Evolutionary conservation across 2,888 invertebrate genomes (phyloP).

Genomic region (Cephalotes varians): DNA sequence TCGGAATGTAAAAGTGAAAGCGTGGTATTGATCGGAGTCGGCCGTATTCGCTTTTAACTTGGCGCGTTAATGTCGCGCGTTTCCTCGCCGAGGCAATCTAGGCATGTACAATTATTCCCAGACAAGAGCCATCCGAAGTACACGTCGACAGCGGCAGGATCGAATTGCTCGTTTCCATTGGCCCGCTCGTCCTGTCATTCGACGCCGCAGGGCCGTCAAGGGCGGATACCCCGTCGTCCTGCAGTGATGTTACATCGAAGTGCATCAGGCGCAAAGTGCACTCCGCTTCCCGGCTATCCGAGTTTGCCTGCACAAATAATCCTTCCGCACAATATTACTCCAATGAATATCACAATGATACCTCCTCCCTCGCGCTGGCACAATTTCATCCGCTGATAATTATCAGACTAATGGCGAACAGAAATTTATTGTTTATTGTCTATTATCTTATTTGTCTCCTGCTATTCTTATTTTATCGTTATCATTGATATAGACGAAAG

Average conservation of each 20-base stretch:
- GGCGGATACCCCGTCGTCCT: conserved; percentile 41
- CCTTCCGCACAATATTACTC: conserved; percentile 21
- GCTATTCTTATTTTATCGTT: neutral
- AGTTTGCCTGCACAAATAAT: conserved; percentile 61
- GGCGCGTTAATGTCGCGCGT: conserved; percentile 24
- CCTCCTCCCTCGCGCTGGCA: neutral
- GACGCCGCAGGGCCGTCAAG: conserved; percentile 54
- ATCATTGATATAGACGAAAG: neutral
- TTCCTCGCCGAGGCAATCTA: conserved; percentile 40
- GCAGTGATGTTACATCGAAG: conserved; percentile 52
- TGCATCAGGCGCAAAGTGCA: conserved; percentile 62
- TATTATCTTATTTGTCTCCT: neutral
- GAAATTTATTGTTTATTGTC: neutral
- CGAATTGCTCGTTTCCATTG: conserved; percentile 55
- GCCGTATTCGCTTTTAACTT: conserved; percentile 32
- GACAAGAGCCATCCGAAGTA: conserved; percentile 48
- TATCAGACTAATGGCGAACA: neutral
- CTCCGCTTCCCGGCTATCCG: conserved; percentile 54
- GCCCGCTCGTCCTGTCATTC: conserved; percentile 52
- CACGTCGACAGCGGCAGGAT: conserved; percentile 48
- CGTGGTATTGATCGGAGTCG: conserved; percentile 6
- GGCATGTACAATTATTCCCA: conserved; percentile 50
- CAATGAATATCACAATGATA: neutral
- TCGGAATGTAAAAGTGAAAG: conserved; percentile 19
- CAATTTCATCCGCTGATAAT: neutral